Evolutionary conservation across 1,140 invertebrate genomes (phyloP).

Genomic region (Lethrus apterus): DNA sequence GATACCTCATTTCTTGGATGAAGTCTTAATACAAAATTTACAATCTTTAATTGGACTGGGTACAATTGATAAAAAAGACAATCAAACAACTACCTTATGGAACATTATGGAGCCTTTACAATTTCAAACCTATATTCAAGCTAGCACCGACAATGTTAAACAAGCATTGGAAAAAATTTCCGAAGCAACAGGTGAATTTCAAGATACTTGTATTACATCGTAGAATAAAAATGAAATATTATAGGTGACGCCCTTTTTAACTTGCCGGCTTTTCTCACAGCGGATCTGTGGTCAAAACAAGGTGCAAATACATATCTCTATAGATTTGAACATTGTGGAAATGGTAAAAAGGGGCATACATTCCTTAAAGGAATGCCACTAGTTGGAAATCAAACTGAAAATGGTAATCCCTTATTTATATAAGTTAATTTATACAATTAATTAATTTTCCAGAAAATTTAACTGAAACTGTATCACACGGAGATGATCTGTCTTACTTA

Average conservation of each 20-base stretch:
- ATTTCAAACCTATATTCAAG: constrained; percentile 34
- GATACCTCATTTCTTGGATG: constrained; percentile 50
- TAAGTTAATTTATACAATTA: constrained; percentile 28
- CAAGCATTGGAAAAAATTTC: constrained; percentile 44
- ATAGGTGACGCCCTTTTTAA: constrained; percentile 63
- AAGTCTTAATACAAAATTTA: constrained; percentile 44
- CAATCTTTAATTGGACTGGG: constrained; percentile 25
- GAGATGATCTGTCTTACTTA: constrained; percentile 61
- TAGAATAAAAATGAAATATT: constrained; percentile 17
- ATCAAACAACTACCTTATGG: constrained; percentile 3
- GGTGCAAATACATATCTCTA: constrained; percentile 56
- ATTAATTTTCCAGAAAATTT: constrained; percentile 17
- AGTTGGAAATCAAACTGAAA: constrained; percentile 24
- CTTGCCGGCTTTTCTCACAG: constrained; percentile 61
- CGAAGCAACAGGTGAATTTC: constrained; percentile 43
- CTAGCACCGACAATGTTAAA: constrained; percentile 30
- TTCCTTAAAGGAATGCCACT: constrained; percentile 57
- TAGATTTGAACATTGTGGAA: constrained; percentile 62
- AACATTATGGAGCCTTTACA: constrained; percentile 24
- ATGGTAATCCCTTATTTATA: constrained; percentile 3
- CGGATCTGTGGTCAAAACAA: constrained; percentile 52
- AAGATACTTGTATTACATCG: not conserved
- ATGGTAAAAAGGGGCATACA: constrained; percentile 49
- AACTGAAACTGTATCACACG: constrained; percentile 49
- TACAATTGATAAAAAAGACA: constrained; percentile 4